Evolutionary conservation across 1,140 invertebrate genomes (phyloP), one percentile per base, ranked within the genome.

Genomic region (Trichoplusia ni): DNA sequence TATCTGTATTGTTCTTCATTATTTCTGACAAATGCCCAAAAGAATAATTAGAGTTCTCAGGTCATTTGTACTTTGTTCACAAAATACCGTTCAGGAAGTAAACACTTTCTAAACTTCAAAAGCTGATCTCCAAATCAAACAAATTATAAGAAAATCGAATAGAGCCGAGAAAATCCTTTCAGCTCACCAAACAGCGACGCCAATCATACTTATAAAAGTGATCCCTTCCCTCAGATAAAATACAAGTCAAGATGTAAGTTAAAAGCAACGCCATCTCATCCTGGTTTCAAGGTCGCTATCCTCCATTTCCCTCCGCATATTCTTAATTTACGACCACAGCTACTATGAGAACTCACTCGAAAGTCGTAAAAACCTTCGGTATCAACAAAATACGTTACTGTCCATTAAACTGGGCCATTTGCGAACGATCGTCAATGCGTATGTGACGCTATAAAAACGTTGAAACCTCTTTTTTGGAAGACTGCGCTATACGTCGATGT

Each of bases 341-440:
- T 60, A 47, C 56, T 31, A 60, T 60, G 35, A 60, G 56, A 47
- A 60, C 42, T 60, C 56, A 60, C 56, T 60, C 29, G 27, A 60
- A 60, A 60, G 11, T 29, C 56, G 56, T 60, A 60, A 60, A 29
- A 46, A 25, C 40, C 56, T 13, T 60, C 42, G 16, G 56, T 47
- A 60, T 33, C 56, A 46, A 60, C 56, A 60, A 60, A 60, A 60
- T 60, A 60, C 40, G 40, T 47, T 46, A 47, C 56, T 47, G 42
- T 60, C 56, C 27, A 60, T 60, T 60, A 60, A 60, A 58, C 38
- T 25, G 11, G 42, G 42, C 42, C 31, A 25, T 47, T 60, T 60
- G 56, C 29, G 54, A 42, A 14, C 18, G 56, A 60, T 60, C 56
- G 42, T 60, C 56, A 60, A 60, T 60, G 42, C 29, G 40, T 60